Evolutionary conservation across 2,797 vertebrate species (phyloP), one percentile per base, ranked within the genome.

Genomic region (Bucorvus abyssinicus): DNA sequence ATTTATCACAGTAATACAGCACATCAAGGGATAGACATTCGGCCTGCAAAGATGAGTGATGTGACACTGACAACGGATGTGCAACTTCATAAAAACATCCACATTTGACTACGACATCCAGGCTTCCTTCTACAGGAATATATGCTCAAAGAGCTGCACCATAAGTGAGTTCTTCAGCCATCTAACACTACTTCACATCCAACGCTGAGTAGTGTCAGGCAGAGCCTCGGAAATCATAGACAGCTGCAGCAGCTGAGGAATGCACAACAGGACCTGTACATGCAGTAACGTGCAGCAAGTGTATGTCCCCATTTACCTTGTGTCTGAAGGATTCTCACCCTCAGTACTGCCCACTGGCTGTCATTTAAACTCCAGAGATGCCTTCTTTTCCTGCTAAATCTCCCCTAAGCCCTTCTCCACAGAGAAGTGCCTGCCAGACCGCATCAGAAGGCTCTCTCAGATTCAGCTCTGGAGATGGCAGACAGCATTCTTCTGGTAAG

Each of bases 291-390:
- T 84, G 80, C 93, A 89, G 74, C 74, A 84, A 82, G 70, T 36
- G 4, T 56, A 59, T 7, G 22, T 68, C 74, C 84, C 84, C 86
- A 94, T 92, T 94, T 84, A 95, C 96, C 96, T 90, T 3, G 6
- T 55, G 40, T 49, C 56, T 52, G 82, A 80, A 76, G 70, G 60
- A 60, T 65, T 87, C 85, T 49, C 64, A 77, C 27, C 65, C 53
- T 69, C 80, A 32, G 44, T 40, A 90, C 36, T 76, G 80, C 53
- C 42, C 55, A 80, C n/a, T 74, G 84, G 32, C 83, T 61, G 36
- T n/a, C 81, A 78, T 20, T 85, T 68, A 89, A 42, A 86, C 8
- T 45, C 78, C 81, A 83, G 67, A 87, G 56, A 85, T 53, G 50
- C 23, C 55, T 86, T 42, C 16, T 93, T 87, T 83, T 91, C 56